These are phyloP conservation scores for Pristionchus mayeri DNA, from an alignment of 2,888 invertebrate species.

Conservation along the genomic window DNA sequence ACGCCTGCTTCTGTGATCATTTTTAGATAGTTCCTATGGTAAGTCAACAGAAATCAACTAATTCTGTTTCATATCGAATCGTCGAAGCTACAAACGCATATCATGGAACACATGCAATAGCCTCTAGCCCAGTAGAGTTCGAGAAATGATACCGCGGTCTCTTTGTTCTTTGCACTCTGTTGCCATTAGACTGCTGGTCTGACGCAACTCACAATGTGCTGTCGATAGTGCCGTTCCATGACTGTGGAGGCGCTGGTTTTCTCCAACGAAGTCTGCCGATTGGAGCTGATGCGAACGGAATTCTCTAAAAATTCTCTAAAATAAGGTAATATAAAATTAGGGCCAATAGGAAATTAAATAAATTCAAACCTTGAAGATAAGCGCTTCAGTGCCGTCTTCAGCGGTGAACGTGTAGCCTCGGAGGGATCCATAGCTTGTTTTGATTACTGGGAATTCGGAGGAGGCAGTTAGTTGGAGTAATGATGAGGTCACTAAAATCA, in stretches of 20 bases:
- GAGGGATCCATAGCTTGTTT: background rate
- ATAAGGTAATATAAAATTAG: background rate
- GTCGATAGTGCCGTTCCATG: constrained; percentile 14
- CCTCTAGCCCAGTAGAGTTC: too few species aligned
- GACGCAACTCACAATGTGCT: constrained; percentile 9
- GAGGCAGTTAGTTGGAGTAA: background rate
- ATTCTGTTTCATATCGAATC: too few species aligned
- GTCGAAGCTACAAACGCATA: too few species aligned
- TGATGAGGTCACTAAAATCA: background rate
- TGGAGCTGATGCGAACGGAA: constrained; percentile 6
- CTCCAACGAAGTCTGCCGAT: constrained; percentile 22
- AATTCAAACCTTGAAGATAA: background rate
- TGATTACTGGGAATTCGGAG: background rate
- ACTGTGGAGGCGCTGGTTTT: background rate
- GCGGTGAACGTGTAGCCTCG: background rate
- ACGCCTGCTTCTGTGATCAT: too few species aligned
- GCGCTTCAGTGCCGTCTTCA: background rate
- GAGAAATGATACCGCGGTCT: too few species aligned
- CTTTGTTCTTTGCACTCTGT: too few species aligned
- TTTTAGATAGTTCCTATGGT: too few species aligned
- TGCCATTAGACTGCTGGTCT: background rate
- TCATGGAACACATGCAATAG: too few species aligned
- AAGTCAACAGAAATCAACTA: too few species aligned
- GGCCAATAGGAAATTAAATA: background rate
- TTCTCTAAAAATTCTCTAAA: background rate